Evolutionary conservation across 2,888 invertebrate genomes (phyloP), one percentile per base, ranked within the genome.

Genomic region (Coleophora flavipennella): DNA sequence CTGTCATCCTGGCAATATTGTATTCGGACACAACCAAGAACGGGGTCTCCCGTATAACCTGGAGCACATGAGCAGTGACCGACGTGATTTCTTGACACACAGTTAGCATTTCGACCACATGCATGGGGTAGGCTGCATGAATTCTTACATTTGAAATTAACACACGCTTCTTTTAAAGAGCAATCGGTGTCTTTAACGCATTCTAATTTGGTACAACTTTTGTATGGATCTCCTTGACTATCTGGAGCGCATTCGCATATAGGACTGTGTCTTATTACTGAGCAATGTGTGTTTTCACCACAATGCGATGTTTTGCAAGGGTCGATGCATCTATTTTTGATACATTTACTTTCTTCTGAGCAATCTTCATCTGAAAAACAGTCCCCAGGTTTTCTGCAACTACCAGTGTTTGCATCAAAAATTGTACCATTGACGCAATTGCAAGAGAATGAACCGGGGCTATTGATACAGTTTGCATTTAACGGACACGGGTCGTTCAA

Each of bases 31-130:
- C 96, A 96, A 10, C 95, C 95, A 45, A 94, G 85, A 44, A 92
- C 90, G 9, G 96, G 93, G 73, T 95, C 93, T 20, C 95, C 95
- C 1, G 94, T 94, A 48, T 89, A 92, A 33, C 95, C 95, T 14
- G 93, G 86, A 53, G 90, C 87, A 65, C 96, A 96, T n/a, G 89
- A 87, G 62, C 96, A 96, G 29, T 92, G 85, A 1, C 93, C 93
- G 35, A 92, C 88, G 58, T 96, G 95, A 67, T 93, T 93, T 48
- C 86, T 86, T 0, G 93, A 87, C 2, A 87, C 74, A 60, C 96
- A 96, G 41, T 89, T 87, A 0, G 95, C 92, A 61, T 92, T 91
- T 46, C 89, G 87, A 0, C 96, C 96, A 56, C 96, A 96, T 1
- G 93, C 92, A 48, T 94, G 93, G 1, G 91, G 87, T 44, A 94